Conservation (phyloP, 2,888 invertebrate species). For the Drosophila niveifrons region DNA sequence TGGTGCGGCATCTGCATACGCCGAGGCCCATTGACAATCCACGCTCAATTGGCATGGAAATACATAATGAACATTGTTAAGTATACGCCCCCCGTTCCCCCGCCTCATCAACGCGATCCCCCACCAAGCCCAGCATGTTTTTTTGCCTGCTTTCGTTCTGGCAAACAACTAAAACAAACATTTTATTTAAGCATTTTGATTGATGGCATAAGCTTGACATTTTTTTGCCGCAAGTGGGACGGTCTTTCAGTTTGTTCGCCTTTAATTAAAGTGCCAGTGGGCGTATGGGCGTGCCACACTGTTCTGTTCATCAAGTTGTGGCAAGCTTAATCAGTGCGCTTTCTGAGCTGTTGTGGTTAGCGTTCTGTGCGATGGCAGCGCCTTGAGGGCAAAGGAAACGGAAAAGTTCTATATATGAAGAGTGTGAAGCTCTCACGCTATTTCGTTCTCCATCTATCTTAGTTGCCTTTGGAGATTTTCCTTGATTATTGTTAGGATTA, state of each 20-base stretch:
- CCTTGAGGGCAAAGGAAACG: slow-evolving; percentile 26
- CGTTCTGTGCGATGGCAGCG: slow-evolving; percentile 11
- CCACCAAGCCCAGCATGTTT: slow-evolving; percentile 26
- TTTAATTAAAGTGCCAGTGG: slow-evolving; percentile 69
- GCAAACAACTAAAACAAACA: slow-evolving; percentile 74
- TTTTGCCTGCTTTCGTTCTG: slow-evolving; percentile 34
- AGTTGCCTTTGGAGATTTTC: slow-evolving; percentile 15
- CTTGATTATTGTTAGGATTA: slow-evolving; percentile 52
- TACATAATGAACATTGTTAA: slow-evolving; percentile 63
- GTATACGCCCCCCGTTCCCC: slow-evolving; percentile 16
- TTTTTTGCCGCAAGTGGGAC: slow-evolving; percentile 45
- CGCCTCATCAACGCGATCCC: no score
- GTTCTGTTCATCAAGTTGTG: slow-evolving; percentile 51
- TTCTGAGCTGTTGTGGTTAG: slow-evolving; percentile 42
- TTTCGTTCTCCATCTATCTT: slow-evolving; percentile 4
- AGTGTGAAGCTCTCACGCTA: slow-evolving; percentile 25
- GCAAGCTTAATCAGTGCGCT: slow-evolving; percentile 56
- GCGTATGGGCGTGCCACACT: slow-evolving; percentile 26
- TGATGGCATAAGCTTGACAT: slow-evolving; percentile 77
- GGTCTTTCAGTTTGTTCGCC: slow-evolving; percentile 57
- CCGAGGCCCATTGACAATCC: slow-evolving; percentile 41
- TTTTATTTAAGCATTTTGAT: slow-evolving; percentile 79
- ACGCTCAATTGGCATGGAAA: slow-evolving; percentile 51
- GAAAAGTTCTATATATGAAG: slow-evolving; percentile 16
- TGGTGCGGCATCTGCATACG: slow-evolving; percentile 61